Evolutionary conservation across 2,888 invertebrate genomes (phyloP).

Genomic region (Drosophila ustulata): DNA sequence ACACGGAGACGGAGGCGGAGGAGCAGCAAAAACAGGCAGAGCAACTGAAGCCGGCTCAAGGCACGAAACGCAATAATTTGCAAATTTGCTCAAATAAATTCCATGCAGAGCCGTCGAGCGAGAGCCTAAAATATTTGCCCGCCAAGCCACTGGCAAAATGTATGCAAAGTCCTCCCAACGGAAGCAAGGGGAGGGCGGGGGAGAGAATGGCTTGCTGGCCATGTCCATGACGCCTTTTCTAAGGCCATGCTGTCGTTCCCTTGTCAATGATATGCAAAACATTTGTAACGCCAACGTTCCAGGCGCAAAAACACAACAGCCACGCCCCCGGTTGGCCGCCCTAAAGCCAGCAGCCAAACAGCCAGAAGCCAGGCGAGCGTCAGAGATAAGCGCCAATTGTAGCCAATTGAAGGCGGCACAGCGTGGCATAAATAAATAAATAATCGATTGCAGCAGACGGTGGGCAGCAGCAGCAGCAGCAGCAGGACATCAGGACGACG

Average conservation of each 20-base stretch:
- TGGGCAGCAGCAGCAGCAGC: conserved; percentile 17
- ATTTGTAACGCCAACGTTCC: conserved; percentile 46
- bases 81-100: conserved; percentile 80
- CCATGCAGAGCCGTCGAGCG: conserved; percentile 62
- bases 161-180: conserved; percentile 69
- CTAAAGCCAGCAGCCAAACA: background rate
- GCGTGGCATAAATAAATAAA: conserved; percentile 78
- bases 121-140: conserved; percentile 70
- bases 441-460: conserved; percentile 65
- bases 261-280: conserved; percentile 75
- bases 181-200: background rate
- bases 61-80: conserved; percentile 72
- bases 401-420: conserved; percentile 73
- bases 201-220: conserved; percentile 9
- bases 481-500: background rate
- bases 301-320: conserved; percentile 9
- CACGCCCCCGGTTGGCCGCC: background rate
- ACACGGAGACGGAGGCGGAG: background rate
- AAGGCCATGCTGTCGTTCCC: conserved; percentile 41
- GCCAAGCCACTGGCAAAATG: conserved; percentile 62
- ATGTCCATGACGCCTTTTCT: conserved; percentile 43
- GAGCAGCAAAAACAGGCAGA: background rate
- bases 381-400: conserved; percentile 75
- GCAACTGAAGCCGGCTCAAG: conserved; percentile 1
- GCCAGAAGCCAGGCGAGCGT: conserved; percentile 12